Percentiles rank a stretch among this genome's conserved stretches.
These are phyloP conservation scores for Antrozous pallidus DNA, from an alignment of 2,797 vertebrate genomes.

Conservation along the genomic window DNA sequence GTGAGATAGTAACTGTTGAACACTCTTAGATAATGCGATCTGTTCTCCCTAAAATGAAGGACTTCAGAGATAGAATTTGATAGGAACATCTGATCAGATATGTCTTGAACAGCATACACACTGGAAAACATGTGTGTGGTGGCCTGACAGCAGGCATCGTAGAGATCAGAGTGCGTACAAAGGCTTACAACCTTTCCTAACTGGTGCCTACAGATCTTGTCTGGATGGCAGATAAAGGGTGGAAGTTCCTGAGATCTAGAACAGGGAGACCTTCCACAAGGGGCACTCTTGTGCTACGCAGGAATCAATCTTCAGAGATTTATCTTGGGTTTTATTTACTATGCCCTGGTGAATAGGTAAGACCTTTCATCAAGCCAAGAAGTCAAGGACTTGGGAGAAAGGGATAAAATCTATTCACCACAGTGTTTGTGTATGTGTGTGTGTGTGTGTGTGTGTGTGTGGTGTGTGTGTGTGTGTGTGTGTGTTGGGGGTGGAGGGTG, in stretches of 20 bases:
- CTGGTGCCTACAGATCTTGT: background rate
- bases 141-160: background rate
- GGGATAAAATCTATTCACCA: background rate
- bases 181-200: background rate
- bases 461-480: too few relatives aligned
- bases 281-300: background rate
- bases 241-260: background rate
- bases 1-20: background rate
- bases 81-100: background rate
- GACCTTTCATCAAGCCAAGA: slow-evolving; percentile 6
- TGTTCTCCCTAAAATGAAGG: background rate
- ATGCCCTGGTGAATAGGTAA: background rate
- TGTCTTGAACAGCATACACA: background rate
- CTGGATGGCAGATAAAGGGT: background rate
- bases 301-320: background rate
- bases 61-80: background rate
- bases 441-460: too few relatives aligned
- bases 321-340: background rate
- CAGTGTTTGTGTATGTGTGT: too few relatives aligned
- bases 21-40: background rate
- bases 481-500: background rate
- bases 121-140: background rate
- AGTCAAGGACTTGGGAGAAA: background rate
- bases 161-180: background rate
- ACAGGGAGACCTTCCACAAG: slow-evolving; percentile 18